Evolutionary conservation across 1,140 invertebrate genomes (phyloP), one percentile per base, ranked within the genome.

Genomic region (Caenorhabditis remanei): DNA sequence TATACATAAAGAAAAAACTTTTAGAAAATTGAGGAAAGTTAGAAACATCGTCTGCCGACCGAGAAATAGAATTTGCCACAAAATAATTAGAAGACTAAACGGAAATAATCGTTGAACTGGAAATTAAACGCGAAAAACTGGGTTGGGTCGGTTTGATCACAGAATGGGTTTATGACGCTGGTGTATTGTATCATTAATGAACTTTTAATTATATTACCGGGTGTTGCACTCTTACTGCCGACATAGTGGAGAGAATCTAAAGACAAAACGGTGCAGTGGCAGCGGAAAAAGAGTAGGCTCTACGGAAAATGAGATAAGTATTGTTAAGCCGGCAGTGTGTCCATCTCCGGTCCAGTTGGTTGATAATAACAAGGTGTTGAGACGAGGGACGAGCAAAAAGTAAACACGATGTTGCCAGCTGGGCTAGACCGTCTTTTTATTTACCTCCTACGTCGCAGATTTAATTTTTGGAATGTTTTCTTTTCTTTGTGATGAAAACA

Each of bases 231-330:
- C 14, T 50, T 4, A 46, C 8, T 46, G 19, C 4, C 21, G 55
- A 58, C 41, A 84, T 40, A 24, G 13, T 16, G 11, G 24, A 58
- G 24, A 58, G 53, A 56, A 61, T 84, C 53, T 63, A 40, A 14
- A 11, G 2, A 84, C 58, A 11, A 48, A 46, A 5, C 19, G 43
- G n/a, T 83, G 56, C 50, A 32, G 41, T 55, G 56, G 48, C 11
- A 13, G 14, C 11, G n/a, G 41, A 24, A 24, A 16, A 58, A 84
- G 58, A 84, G 55, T 61, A 61, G 43, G 43, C 83, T 58, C 55
- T 40, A 48, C 58, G 83, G 58, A 84, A 65, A 65, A 84, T 61
- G 83, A 84, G 83, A 40, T 61, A 65, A 65, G 58, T 58, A 84
- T 84, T 58, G 58, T 84, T 58, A 84, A 84, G 83, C 55, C 55